Percentiles rank a stretch among this genome's conserved stretches.
Conservation (phyloP, 2,888 invertebrate genomes). For the Volucella inflata region DNA sequence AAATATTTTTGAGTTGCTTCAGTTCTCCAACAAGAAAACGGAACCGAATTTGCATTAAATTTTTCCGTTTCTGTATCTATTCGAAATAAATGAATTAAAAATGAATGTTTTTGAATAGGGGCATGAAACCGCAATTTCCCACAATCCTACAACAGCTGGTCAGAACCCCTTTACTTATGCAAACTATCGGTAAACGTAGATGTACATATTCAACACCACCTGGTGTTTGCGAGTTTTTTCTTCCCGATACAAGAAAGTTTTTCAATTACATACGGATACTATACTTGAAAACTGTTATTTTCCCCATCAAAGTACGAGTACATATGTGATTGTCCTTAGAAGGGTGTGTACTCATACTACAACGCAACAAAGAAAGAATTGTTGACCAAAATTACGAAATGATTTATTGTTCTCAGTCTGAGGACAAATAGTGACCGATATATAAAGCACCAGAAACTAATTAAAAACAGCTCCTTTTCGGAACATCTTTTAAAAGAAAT, state of each 20-base stretch:
- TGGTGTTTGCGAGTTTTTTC: conserved; percentile 14
- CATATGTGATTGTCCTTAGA: conserved; percentile 15
- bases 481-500: conserved; percentile 8
- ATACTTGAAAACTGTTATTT: conserved; percentile 4
- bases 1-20: too few species aligned
- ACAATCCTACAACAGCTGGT: neutral
- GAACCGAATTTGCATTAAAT: too few species aligned
- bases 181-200: neutral
- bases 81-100: too few species aligned
- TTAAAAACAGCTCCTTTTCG: neutral
- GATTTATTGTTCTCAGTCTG: neutral
- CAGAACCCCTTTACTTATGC: conserved; percentile 19
- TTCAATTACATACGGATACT: neutral
- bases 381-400: neutral
- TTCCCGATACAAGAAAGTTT: conserved; percentile 3
- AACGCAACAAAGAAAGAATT: neutral
- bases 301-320: neutral
- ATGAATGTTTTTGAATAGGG: too few species aligned
- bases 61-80: too few species aligned
- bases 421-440: conserved; percentile 12
- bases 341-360: neutral
- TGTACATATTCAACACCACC: neutral
- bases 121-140: too few species aligned
- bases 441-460: neutral
- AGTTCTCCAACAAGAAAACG: too few species aligned